Conservation (phyloP, 2,113 vertebrate genomes). For the Siniperca chuatsi region DNA sequence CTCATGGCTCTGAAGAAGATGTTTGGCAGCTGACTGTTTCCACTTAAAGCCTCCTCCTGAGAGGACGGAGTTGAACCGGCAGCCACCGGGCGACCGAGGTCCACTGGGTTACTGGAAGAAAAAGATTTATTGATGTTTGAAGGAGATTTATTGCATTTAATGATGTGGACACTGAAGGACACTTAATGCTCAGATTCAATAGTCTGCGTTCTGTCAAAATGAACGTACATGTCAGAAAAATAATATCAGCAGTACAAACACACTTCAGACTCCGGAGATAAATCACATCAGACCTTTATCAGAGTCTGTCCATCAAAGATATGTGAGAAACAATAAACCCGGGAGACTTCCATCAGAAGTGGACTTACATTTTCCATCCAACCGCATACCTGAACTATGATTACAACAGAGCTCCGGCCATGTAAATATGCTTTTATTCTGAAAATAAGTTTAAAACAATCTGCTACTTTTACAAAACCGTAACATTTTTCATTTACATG, state of each 20-base stretch:
- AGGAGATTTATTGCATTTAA: not conserved
- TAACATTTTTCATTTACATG: no score
- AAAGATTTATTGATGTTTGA: not conserved
- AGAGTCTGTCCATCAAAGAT: not conserved
- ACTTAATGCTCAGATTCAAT: not conserved
- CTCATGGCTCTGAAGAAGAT: constrained; percentile 91
- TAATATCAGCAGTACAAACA: not conserved
- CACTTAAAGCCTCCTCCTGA: constrained; percentile 89
- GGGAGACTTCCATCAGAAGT: no score
- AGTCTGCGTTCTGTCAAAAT: not conserved
- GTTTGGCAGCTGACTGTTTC: constrained; percentile 65
- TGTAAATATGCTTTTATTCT: no score
- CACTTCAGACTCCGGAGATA: not conserved
- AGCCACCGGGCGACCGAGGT: not conserved
- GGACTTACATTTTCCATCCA: no score
- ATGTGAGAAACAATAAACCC: not conserved
- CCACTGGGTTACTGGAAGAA: constrained; percentile 47
- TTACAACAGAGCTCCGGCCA: no score
- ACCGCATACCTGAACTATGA: no score
- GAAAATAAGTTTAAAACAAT: no score
- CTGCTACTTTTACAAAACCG: no score
- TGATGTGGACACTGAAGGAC: not conserved
- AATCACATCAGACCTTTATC: not conserved
- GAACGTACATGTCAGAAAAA: no score
- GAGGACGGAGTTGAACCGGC: constrained; percentile 81